These are phyloP conservation scores for Montipora efflorescens DNA, from an alignment of 64 coral and sea anemone species.

Conservation along the genomic window DNA sequence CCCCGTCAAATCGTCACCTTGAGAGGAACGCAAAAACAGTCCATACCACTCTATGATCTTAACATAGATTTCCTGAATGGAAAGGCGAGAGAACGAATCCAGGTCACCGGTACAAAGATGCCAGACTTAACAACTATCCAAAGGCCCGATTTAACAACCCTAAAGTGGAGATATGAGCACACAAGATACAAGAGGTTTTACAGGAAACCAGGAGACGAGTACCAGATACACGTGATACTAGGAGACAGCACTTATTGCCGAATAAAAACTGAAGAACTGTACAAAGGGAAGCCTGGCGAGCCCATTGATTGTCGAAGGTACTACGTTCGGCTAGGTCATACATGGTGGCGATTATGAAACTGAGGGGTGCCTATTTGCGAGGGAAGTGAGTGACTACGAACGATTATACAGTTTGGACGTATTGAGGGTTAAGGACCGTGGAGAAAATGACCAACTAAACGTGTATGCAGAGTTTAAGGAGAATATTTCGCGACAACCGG, in stretches of 20 bases:
- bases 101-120: conserved; percentile 43
- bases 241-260: conserved; percentile 18
- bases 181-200: conserved; percentile 31
- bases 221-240: conserved; percentile 11
- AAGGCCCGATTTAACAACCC: conserved; percentile 4
- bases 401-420: not conserved
- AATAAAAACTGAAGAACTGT: conserved; percentile 47
- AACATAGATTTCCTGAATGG: conserved; percentile 43
- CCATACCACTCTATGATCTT: conserved; percentile 40
- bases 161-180: conserved; percentile 42
- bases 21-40: conserved; percentile 54
- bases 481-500: not conserved
- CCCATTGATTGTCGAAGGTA: not conserved
- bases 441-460: conserved; percentile 5
- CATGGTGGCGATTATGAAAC: conserved; percentile 26
- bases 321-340: conserved; percentile 7
- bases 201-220: conserved; percentile 8
- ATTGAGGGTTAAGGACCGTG: no score
- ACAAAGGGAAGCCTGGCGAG: conserved; percentile 26
- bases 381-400: conserved; percentile 31
- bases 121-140: conserved; percentile 46
- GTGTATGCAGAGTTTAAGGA: conserved; percentile 24
- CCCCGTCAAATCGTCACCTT: conserved; percentile 50
- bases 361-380: not conserved
- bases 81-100: conserved; percentile 29